Base-by-base conservation (phyloP, 2,113 vertebrate species). In the Podarcis muralis region DNA sequence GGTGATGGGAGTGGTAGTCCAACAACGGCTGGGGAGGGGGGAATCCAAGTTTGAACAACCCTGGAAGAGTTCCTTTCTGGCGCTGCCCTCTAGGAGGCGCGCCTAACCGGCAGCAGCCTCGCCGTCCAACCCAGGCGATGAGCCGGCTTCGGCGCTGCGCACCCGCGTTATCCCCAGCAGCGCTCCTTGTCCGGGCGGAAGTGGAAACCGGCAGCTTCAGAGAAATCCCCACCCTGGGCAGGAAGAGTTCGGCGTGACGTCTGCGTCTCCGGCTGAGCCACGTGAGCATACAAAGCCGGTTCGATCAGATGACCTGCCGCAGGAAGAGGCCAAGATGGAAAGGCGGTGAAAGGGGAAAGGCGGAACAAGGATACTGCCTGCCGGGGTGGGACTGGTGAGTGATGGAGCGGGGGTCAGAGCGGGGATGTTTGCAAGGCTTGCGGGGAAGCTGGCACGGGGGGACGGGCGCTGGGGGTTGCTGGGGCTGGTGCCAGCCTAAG, bases 131-230 rank as follows among this genome's bases (percentile, higher is more conserved):
- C 72, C 20, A 18, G 72, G 16, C 6, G 32, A 32, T 15, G n/a
- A 6, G 0, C 32, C n/a, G 35, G 16, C n/a, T 35, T 23, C 20
- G 2, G 7, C 32, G 59, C 9, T 37, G 53, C 68, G n/a, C 1
- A 23, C 2, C 0, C 6, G 59, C 27, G 18, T 57, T 13, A 1
- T 3, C 0, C 30, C 3, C 0, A 43, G 20, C 43, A 20, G 1
- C 16, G 0, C 1, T 3, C 6, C 0, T 32, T 65, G 35, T 18
- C 57, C n/a, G 81, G 3, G 37, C 6, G 84, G 74, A 59, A 87
- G 62, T 20, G 1, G 11, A 2, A 12, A 25, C n/a, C 5, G 2
- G 5, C 23, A 30, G 25, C 75, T 37, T 12, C 32, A n/a, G 3
- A 32, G 89, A 23, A 3, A 18, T 16, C 15, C 35, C 5, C 16